phyloP scores from a whole-genome alignment of 2,797 vertebrate genomes.

The Thamnophis elegans region DNA sequence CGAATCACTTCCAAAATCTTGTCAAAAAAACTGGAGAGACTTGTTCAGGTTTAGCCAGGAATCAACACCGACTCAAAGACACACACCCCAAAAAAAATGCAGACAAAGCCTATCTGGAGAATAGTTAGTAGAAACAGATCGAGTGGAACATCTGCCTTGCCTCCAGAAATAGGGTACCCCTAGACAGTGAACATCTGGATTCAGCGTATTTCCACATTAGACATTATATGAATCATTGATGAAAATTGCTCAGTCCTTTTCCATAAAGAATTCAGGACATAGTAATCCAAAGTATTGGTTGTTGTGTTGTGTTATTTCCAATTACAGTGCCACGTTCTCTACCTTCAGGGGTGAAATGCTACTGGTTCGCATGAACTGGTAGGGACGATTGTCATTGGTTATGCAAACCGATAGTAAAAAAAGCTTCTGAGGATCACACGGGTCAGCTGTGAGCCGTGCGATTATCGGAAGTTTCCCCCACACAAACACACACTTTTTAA shows the following conservation, averaged over 20 bases:
- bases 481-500: too few relatives aligned
- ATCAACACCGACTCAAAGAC: neutral
- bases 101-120: neutral
- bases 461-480: too few relatives aligned
- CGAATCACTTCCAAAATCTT: neutral
- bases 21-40: neutral
- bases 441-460: too few relatives aligned
- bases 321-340: neutral
- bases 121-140: neutral
- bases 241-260: neutral
- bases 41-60: neutral
- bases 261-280: neutral
- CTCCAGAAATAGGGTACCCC: neutral
- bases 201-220: neutral
- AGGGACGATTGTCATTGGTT: too few relatives aligned
- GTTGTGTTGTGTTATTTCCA: too few relatives aligned
- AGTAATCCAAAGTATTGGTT: neutral
- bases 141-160: neutral
- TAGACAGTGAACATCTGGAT: neutral
- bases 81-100: neutral
- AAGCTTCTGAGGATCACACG: too few relatives aligned
- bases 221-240: neutral
- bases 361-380: too few relatives aligned
- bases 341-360: too few relatives aligned
- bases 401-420: too few relatives aligned